Conservation (phyloP, 1,140 invertebrate species). For the Aphis gossypii region DNA sequence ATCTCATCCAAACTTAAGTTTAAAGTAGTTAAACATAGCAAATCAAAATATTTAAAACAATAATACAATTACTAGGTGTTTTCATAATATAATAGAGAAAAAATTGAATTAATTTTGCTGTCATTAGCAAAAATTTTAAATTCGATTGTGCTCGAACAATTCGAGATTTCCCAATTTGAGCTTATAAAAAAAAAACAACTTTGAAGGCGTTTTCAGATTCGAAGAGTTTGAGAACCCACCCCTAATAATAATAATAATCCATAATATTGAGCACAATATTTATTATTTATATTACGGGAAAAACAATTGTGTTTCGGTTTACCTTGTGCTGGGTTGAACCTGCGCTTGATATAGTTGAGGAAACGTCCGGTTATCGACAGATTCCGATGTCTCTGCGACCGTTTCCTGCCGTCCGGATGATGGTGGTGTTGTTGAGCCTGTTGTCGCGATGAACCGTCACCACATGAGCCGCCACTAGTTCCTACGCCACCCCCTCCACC, state of each 20-base stretch:
- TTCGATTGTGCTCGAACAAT: neutral
- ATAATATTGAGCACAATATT: too few species aligned
- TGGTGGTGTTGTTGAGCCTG: slow-evolving; percentile 43
- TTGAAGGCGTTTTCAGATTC: neutral
- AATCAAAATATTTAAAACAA: neutral
- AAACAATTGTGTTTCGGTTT: neutral
- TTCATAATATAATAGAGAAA: neutral
- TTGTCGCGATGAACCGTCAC: slow-evolving; percentile 7
- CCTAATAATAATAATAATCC: neutral
- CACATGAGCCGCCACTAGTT: neutral
- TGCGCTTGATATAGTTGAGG: slow-evolving; percentile 60
- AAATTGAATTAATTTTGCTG: neutral
- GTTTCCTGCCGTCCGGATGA: slow-evolving; percentile 18
- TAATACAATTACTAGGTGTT: neutral
- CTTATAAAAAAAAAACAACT: too few species aligned
- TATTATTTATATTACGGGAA: neutral
- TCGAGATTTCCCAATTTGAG: too few species aligned
- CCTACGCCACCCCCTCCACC: neutral
- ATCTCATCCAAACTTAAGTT: neutral
- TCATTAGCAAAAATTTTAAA: neutral
- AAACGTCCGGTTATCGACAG: slow-evolving; percentile 58
- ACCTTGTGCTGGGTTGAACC: slow-evolving; percentile 60
- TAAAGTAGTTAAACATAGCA: neutral
- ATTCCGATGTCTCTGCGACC: slow-evolving; percentile 45
- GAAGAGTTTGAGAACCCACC: neutral